phyloP scores from a whole-genome alignment of 2,888 invertebrate genomes.

The Lypha dubia region DNA sequence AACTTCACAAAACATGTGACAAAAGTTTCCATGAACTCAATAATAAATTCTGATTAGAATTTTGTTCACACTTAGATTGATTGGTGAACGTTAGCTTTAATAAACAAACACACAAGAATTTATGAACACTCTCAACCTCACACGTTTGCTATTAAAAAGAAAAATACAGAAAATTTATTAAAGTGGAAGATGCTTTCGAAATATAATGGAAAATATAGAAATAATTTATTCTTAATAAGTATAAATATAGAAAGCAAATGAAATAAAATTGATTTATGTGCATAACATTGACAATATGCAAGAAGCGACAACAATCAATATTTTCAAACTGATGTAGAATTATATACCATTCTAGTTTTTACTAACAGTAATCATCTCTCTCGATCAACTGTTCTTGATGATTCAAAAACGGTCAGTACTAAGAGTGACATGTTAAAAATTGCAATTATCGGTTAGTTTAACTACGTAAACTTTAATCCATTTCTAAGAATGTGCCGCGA shows the following conservation, averaged over 20 bases:
- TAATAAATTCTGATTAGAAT: constrained; percentile 34
- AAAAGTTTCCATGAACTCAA: constrained; percentile 39
- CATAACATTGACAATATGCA: too few species aligned
- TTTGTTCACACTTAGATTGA: constrained; percentile 68
- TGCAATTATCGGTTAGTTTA: too few species aligned
- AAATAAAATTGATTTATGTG: background rate
- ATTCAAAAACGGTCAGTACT: too few species aligned
- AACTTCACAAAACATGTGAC: constrained; percentile 17
- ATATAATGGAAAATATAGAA: background rate
- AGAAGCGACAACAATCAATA: too few species aligned
- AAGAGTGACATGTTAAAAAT: too few species aligned
- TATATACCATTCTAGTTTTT: too few species aligned
- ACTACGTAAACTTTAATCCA: too few species aligned
- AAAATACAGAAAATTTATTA: background rate
- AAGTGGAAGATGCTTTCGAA: constrained; percentile 13
- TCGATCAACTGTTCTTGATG: too few species aligned
- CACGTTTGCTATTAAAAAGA: too few species aligned
- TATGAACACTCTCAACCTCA: constrained; percentile 5
- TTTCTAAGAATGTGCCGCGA: too few species aligned
- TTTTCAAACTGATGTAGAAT: background rate
- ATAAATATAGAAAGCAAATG: background rate
- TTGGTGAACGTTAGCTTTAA: constrained; percentile 35
- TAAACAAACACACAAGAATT: constrained; percentile 8
- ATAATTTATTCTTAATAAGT: background rate
- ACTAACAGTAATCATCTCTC: too few species aligned